Evolutionary conservation across 1,140 invertebrate genomes (phyloP).

Genomic region (Dryas iulia): DNA sequence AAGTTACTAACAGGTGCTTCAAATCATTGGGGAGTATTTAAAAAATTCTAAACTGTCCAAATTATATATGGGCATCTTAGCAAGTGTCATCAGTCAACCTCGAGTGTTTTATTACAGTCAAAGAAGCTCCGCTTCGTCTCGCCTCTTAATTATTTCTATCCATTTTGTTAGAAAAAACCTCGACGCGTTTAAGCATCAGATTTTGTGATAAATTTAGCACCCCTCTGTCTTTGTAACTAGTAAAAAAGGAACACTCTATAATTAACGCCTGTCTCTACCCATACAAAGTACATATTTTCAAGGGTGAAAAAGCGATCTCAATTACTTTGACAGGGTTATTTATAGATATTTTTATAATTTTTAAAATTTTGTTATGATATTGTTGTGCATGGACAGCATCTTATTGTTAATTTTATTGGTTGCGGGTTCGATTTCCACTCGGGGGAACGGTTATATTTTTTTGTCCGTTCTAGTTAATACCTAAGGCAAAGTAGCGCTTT

Average conservation of each 20-base stretch:
- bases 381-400: no score
- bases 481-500: no score
- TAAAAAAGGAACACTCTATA: conserved; percentile 45
- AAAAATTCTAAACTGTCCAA: conserved; percentile 26
- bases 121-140: conserved; percentile 58
- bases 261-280: conserved; percentile 55
- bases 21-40: conserved; percentile 8
- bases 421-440: no score
- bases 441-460: no score
- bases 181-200: conserved; percentile 63
- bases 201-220: conserved; percentile 72
- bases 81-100: conserved; percentile 55
- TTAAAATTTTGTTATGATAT: no score
- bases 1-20: conserved; percentile 5
- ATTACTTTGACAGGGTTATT: conserved; percentile 1
- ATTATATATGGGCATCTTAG: conserved; percentile 42
- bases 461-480: no score
- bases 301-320: conserved; percentile 18
- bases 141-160: conserved; percentile 71
- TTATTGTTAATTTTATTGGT: no score
- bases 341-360: no score
- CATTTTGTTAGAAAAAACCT: conserved; percentile 66
- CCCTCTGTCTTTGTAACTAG: conserved; percentile 49
- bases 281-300: conserved; percentile 35
- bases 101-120: conserved; percentile 68